Base-by-base conservation (phyloP, 2,113 vertebrate genomes). In the Ctenomys sociabilis region DNA sequence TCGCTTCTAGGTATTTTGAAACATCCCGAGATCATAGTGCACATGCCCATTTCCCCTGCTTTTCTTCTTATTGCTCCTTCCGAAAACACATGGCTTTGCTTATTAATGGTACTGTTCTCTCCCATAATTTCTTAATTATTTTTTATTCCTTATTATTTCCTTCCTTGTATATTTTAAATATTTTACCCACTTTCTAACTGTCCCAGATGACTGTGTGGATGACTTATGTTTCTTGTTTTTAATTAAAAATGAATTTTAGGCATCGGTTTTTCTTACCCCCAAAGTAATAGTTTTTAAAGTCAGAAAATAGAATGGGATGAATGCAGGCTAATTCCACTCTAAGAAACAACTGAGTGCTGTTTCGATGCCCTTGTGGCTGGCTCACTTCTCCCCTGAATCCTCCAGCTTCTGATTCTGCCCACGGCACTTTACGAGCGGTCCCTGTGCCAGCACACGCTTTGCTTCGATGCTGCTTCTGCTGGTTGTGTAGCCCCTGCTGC, bases 51-150 rank as follows among this genome's bases (percentile, higher is more conserved):
- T 66, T 45, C 37, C 75, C 54, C 43, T 43, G 37, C 24, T 45
- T 77, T 89, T 45, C 35, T 70, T n/a, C 43, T 91, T 95, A 70
- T 85, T 94, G 91, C 37, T 64, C 49, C 78, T 87, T 92, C 75
- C 43, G 66, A 66, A 89, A 82, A 78, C 89, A 95, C 86, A n/a
- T 85, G 91, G 72, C 83, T 95, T 88, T 61, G 28, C 66, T 94
- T 77, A 59, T 45, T 85, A 80, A 63, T 40, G 94, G 81, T 52
- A 26, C 13, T 32, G 30, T 52, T 77, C 45, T 87, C 72, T 75
- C 80, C 91, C 80, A 72, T 49, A 88, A 78, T 72, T 80, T 77
- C 82, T 85, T 96, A 43, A 95, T 95, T 75, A 84, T 68, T 63
- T 86, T 87, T 57, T 91, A 93, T 91, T 77, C 35, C 14, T 52